Conservation (phyloP, 2,113 vertebrate genomes). For the Climacteris rufus region DNA sequence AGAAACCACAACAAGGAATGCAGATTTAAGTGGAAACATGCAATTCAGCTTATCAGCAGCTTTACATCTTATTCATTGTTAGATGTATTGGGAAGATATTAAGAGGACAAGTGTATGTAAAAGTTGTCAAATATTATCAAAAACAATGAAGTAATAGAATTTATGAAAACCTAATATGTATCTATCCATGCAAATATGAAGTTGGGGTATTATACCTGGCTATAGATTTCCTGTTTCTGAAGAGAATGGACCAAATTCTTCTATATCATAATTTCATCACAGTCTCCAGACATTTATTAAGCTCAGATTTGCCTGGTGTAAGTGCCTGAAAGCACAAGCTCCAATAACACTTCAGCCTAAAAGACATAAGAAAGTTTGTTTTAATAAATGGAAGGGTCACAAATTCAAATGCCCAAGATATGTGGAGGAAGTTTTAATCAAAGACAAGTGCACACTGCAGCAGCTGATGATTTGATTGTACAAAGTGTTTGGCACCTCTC, state of each 20-base stretch:
- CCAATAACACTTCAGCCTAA: background rate
- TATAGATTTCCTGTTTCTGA: background rate
- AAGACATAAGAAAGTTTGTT: background rate
- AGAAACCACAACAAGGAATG: constrained; percentile 1
- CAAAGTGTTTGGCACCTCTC: background rate
- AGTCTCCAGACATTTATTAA: background rate
- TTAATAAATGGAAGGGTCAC: background rate
- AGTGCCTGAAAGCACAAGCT: background rate
- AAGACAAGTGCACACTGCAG: background rate
- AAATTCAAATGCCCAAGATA: background rate
- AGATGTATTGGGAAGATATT: constrained; percentile 26
- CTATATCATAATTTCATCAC: background rate
- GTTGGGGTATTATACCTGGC: background rate
- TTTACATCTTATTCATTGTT: constrained; percentile 45
- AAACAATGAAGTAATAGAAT: background rate
- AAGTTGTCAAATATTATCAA: background rate
- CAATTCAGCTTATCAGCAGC: constrained; percentile 16
- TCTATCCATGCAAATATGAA: background rate
- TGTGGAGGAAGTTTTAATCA: background rate
- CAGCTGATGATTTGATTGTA: background rate
- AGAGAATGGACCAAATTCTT: background rate
- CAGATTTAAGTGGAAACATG: constrained; percentile 54
- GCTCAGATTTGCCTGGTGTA: background rate
- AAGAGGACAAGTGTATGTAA: background rate
- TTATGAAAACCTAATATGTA: background rate